These are phyloP conservation scores for Spisula subtruncata DNA, from an alignment of 2,888 invertebrate species.

Conservation along the genomic window DNA sequence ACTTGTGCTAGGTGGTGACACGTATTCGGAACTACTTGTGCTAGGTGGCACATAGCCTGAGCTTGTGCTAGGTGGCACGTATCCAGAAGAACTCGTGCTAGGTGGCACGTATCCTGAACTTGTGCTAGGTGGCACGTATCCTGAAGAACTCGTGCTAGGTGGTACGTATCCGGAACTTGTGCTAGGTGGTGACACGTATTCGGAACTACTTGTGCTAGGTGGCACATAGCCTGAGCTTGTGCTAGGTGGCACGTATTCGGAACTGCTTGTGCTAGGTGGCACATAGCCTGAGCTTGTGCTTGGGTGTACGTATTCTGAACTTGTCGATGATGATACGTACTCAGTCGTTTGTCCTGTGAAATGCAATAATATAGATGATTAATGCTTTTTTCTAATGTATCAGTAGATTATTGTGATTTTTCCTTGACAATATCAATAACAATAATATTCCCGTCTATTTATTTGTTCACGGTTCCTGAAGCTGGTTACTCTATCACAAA, in stretches of 20 bases:
- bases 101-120: neutral
- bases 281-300: neutral
- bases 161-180: neutral
- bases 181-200: neutral
- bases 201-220: neutral
- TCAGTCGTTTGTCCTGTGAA: neutral
- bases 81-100: neutral
- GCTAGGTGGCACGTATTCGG: neutral
- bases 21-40: neutral
- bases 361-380: too few relatives aligned
- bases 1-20: neutral
- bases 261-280: neutral
- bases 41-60: neutral
- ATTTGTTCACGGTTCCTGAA: too few relatives aligned
- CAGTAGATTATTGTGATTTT: too few relatives aligned
- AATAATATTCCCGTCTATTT: too few relatives aligned
- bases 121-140: neutral
- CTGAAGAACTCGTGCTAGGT: neutral
- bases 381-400: too few relatives aligned
- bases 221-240: neutral
- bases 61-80: neutral
- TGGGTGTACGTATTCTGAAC: neutral
- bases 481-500: too few relatives aligned
- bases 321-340: neutral
- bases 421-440: too few relatives aligned